Conservation (phyloP, 2,797 vertebrate genomes). For the Mormyrus hasselquistii region DNA sequence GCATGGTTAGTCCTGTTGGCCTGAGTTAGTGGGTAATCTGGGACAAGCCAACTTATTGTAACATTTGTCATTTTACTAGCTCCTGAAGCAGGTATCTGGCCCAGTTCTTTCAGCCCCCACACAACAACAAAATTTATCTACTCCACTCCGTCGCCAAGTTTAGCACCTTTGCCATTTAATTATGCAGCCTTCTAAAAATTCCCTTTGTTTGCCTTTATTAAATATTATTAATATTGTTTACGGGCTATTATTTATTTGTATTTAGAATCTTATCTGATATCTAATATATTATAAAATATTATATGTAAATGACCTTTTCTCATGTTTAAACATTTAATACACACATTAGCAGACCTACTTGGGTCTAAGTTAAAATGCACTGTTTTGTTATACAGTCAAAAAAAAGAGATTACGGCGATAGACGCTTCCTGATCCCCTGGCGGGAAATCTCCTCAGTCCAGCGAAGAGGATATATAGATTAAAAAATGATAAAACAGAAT, state of each 20-base stretch:
- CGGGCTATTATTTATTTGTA: neutral
- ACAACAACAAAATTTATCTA: slow-evolving; percentile 21
- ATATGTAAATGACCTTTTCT: neutral
- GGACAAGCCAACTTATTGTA: slow-evolving; percentile 18
- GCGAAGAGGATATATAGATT: neutral
- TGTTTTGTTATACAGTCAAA: neutral
- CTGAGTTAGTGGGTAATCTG: slow-evolving; percentile 25
- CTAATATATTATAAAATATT: neutral
- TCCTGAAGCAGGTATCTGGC: slow-evolving; percentile 17
- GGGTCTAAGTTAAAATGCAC: neutral
- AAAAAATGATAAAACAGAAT: neutral
- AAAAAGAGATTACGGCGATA: neutral
- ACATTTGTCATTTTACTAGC: slow-evolving; percentile 25
- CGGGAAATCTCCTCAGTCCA: neutral
- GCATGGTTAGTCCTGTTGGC: neutral
- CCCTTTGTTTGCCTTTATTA: neutral
- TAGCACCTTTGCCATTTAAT: slow-evolving; percentile 15
- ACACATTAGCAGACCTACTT: neutral
- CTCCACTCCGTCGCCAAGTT: neutral
- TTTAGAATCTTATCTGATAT: slow-evolving; percentile 1
- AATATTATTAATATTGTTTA: slow-evolving; percentile 8
- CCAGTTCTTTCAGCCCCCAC: slow-evolving; percentile 25
- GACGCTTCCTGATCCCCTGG: neutral
- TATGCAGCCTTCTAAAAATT: neutral
- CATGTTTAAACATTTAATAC: slow-evolving; percentile 6